Conservation (phyloP, 2,113 vertebrate species). For the Eulacestoma nigropectus region DNA sequence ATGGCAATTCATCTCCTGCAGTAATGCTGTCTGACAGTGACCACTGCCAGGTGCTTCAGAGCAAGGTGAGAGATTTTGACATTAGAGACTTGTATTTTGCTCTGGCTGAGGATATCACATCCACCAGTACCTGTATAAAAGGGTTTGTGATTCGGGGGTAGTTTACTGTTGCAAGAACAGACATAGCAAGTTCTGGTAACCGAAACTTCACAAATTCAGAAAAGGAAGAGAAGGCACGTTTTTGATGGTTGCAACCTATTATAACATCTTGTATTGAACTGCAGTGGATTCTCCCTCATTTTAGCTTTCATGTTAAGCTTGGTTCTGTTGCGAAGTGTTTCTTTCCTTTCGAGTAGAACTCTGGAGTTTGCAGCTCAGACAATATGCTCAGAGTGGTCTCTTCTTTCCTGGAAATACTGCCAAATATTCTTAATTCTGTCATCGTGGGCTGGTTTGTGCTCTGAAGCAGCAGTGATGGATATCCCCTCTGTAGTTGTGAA, state of each 20-base stretch:
- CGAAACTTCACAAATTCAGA: not conserved
- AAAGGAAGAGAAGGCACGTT: not conserved
- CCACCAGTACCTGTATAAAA: not conserved
- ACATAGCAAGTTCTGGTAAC: not conserved
- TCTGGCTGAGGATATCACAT: fast-evolving
- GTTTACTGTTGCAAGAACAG: not conserved
- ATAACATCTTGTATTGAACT: not conserved
- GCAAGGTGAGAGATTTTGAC: not conserved
- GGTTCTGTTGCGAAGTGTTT: not conserved
- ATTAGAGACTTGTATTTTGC: not conserved
- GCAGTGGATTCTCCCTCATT: not conserved
- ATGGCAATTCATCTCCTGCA: not conserved
- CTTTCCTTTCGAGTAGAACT: not conserved
- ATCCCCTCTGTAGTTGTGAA: not conserved
- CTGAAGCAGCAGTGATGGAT: not conserved
- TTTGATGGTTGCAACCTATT: not conserved
- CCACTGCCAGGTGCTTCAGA: not conserved
- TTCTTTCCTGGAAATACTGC: not conserved
- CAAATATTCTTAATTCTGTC: not conserved
- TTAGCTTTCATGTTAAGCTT: not conserved
- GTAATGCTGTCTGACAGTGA: not conserved
- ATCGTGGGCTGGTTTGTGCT: not conserved
- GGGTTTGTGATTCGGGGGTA: not conserved
- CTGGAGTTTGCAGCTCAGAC: not conserved
- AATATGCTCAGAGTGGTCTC: not conserved